Conservation (phyloP, 2,797 vertebrate genomes). For the Scolopax bukidnonensis region DNA sequence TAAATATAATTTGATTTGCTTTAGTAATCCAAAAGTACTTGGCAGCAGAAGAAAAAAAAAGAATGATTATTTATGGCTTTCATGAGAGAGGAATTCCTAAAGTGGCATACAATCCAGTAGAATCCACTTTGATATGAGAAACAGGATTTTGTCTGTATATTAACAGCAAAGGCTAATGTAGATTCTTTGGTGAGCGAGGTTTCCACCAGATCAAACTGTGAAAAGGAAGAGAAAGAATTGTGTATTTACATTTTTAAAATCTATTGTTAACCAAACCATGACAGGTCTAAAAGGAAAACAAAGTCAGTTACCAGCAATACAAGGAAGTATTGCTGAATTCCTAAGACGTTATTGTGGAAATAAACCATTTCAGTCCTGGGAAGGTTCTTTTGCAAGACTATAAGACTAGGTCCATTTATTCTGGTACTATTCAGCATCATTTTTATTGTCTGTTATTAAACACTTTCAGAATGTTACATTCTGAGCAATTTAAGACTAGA, state of each 20-base stretch:
- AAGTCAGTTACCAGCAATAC: background rate
- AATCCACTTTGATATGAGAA: background rate
- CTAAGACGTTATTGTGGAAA: background rate
- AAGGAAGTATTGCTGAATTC: background rate
- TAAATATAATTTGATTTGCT: background rate
- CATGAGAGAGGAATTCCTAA: background rate
- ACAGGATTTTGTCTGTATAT: background rate
- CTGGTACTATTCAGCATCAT: background rate
- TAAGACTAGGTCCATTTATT: background rate
- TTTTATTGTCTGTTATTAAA: background rate
- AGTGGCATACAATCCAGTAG: background rate
- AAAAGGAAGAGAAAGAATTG: background rate
- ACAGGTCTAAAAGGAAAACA: background rate
- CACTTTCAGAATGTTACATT: background rate
- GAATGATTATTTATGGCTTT: background rate
- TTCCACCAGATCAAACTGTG: background rate
- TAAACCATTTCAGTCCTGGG: background rate
- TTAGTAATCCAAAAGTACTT: background rate
- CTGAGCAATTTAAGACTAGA: background rate
- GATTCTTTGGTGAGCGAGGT: background rate
- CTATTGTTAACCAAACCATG: background rate
- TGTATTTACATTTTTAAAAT: background rate
- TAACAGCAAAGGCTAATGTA: background rate
- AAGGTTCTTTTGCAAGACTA: background rate
- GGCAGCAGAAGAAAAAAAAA: background rate